These are phyloP conservation scores for Phengaris alcon DNA, from an alignment of 2,888 invertebrate species.

Conservation along the genomic window DNA sequence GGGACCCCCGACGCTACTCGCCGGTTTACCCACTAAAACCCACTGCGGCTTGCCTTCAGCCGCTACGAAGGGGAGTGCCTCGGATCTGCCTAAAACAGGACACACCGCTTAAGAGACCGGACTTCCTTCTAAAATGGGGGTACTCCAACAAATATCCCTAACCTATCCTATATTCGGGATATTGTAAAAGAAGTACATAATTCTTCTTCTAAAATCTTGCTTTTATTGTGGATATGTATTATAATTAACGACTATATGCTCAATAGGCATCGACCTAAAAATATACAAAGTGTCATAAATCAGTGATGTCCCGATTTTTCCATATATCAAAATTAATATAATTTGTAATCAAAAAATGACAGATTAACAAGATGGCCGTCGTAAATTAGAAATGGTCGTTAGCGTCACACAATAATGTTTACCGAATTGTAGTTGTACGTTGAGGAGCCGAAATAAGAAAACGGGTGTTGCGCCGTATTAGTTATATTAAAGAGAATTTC, in stretches of 20 bases:
- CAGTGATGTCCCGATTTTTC: conserved; percentile 22
- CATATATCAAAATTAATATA: conserved; percentile 34
- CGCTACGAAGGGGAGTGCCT: no score
- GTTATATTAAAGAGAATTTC: conserved; percentile 68
- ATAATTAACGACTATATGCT: background rate
- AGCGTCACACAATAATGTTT: conserved; percentile 57
- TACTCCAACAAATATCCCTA: no score
- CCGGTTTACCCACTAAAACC: no score
- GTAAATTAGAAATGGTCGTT: conserved; percentile 61
- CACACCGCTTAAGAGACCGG: no score
- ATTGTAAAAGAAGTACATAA: no score
- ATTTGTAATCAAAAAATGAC: conserved; percentile 63
- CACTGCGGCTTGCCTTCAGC: no score
- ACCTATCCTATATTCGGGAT: no score
- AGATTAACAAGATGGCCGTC: conserved; percentile 55
- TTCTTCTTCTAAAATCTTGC: background rate
- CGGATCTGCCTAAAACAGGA: no score
- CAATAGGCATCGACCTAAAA: background rate
- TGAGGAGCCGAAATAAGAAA: background rate
- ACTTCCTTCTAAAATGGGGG: no score
- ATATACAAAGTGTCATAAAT: background rate
- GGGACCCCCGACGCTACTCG: no score
- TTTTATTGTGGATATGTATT: background rate
- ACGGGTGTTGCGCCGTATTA: conserved; percentile 60
- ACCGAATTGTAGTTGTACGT: conserved; percentile 45